phyloP scores from a whole-genome alignment of 2,888 invertebrate genomes.

The Colostygia pectinataria region DNA sequence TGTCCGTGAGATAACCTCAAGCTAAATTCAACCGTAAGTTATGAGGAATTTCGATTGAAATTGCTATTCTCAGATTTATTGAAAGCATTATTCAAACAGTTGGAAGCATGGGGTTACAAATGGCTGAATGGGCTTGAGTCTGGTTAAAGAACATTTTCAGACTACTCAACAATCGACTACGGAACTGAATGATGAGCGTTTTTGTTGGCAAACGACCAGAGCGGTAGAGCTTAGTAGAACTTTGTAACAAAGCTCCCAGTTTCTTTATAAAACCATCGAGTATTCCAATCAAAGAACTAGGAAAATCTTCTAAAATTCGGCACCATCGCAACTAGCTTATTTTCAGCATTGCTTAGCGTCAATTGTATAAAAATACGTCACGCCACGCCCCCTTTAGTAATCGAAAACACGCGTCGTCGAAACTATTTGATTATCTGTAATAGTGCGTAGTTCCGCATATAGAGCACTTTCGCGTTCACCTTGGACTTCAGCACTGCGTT shows the following conservation, averaged over 20 bases:
- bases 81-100: not conserved
- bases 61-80: not conserved
- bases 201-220: conserved; percentile 9
- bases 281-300: not conserved
- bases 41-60: not conserved
- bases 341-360: not conserved
- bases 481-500: conserved; percentile 37
- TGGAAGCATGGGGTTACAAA: too few species aligned
- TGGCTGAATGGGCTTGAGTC: too few species aligned
- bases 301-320: too few species aligned
- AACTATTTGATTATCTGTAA: conserved; percentile 11
- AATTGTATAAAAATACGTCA: conserved; percentile 23
- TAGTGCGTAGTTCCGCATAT: conserved; percentile 19
- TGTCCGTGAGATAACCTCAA: conserved; percentile 17
- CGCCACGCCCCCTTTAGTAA: conserved; percentile 27
- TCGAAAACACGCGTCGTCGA: conserved; percentile 22
- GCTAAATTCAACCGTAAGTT: not conserved
- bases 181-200: not conserved
- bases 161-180: not conserved
- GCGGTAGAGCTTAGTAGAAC: not conserved
- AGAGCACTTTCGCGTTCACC: conserved; percentile 32
- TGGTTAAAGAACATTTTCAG: not conserved
- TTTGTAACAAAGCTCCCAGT: conserved; percentile 1
- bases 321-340: conserved; percentile 18
- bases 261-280: not conserved